phyloP scores from a whole-genome alignment of 2,113 vertebrate genomes.

The Hydrolagus affinis region DNA sequence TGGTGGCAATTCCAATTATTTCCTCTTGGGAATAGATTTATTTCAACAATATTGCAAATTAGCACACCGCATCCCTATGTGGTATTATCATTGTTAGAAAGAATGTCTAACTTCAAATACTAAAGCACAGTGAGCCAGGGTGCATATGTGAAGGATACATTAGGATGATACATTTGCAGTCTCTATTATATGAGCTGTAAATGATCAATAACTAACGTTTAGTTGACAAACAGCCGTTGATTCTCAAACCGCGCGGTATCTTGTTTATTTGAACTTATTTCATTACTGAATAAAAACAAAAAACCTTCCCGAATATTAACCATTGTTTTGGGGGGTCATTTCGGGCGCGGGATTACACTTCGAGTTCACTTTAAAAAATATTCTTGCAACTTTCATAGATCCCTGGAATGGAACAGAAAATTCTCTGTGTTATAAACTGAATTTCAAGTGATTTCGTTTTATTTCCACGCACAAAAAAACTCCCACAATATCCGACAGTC shows the following conservation, averaged over 20 bases:
- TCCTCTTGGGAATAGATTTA: too few species aligned
- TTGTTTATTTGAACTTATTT: background rate
- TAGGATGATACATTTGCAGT: background rate
- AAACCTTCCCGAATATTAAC: too few species aligned
- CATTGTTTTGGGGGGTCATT: background rate
- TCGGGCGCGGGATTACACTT: background rate
- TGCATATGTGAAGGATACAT: background rate
- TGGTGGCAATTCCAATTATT: too few species aligned
- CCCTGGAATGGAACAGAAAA: background rate
- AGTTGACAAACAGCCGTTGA: background rate
- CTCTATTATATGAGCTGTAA: background rate
- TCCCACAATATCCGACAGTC: too few species aligned
- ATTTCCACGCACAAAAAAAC: too few species aligned
- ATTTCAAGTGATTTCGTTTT: too few species aligned
- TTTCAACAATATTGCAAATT: too few species aligned
- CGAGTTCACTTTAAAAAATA: background rate
- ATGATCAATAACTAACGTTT: background rate
- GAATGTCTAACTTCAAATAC: too few species aligned
- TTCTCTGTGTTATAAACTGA: too few species aligned
- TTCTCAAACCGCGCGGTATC: background rate
- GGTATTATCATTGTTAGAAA: too few species aligned
- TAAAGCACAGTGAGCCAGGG: background rate
- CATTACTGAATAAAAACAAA: background rate
- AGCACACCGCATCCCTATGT: too few species aligned
- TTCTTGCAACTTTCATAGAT: too few species aligned